Base-by-base conservation (phyloP, 2,113 vertebrate species). In the Antigone vipio region DNA sequence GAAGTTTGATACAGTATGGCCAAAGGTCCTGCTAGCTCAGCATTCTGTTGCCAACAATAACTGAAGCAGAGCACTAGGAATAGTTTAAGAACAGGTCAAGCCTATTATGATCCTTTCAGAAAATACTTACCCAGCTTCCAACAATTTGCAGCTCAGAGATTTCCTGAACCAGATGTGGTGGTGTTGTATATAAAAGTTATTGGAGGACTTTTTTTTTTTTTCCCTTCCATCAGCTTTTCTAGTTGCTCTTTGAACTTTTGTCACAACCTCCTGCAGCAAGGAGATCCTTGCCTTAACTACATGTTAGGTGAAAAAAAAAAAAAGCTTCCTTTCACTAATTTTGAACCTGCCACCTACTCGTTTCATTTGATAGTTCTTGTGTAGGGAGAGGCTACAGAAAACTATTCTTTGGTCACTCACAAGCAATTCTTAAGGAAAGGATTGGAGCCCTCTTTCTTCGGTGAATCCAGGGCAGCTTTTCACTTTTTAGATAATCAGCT, bases 111-210 rank as follows among this genome's bases (percentile, higher is more conserved):
- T 55, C 29, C 8, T 91, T 74, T 71, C 63, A 87, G 18, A 66
- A 80, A 91, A 47, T 80, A 80, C 50, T 85, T 73, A 56, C 14
- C 60, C 34, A 81, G 3, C 4, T 21, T 73, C 27, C 19, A 69
- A 27, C 21, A 83, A 22, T 24, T 68, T 88, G 4, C 24, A 68
- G 38, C 26, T 89, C 47, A 32, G n/a, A 15, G 24, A 38, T 91
- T 89, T 91, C 47, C 42, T 87, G 42, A 81, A 45, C 7, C 22
- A 71, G 11, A 22, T 12, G 6, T 64, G 4, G 5, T 81, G 15
- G 3, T 0, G 0, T 27, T 44, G 12, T 80, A 5, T 35, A 6
- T 29, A 62, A 32, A 27, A 86, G 9, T 68, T 9, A 24, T 11
- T 29, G 55, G 13, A 53, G 16, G 6, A 11, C 22, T 79, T 42